phyloP scores from a whole-genome alignment of 2,797 vertebrate species.

The Etheostoma perlongum region DNA sequence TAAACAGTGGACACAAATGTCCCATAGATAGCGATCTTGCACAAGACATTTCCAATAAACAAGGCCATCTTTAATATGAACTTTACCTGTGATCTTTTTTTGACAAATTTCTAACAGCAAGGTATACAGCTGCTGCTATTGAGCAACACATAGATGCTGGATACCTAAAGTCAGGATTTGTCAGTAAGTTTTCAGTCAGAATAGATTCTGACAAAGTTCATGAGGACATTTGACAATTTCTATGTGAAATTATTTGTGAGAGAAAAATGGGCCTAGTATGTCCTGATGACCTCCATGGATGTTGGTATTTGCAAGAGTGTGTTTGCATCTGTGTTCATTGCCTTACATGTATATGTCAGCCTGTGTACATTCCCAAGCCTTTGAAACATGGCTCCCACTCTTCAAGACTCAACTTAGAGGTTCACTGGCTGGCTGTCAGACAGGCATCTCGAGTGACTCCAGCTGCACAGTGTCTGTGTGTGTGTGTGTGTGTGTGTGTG shows the following conservation, averaged over 20 bases:
- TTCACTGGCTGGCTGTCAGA: slow-evolving; percentile 53
- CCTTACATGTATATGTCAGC: slow-evolving; percentile 40
- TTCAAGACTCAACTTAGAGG: slow-evolving; percentile 10
- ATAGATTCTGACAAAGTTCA: not conserved
- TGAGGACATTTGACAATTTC: slow-evolving; percentile 5
- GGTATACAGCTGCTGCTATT: not conserved
- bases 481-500: slow-evolving; percentile 27
- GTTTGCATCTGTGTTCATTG: slow-evolving; percentile 19
- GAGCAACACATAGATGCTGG: not conserved
- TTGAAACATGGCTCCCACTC: slow-evolving; percentile 32
- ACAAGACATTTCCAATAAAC: slow-evolving; percentile 30
- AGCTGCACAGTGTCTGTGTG: slow-evolving; percentile 60
- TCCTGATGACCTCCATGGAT: slow-evolving; percentile 19
- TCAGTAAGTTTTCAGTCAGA: not conserved
- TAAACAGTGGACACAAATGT: slow-evolving; percentile 37
- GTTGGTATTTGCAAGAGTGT: slow-evolving; percentile 6
- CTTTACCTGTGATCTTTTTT: slow-evolving; percentile 10
- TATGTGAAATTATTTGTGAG: not conserved
- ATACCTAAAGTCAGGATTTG: not conserved
- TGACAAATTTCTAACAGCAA: not conserved
- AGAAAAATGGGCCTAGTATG: not conserved
- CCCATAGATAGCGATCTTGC: slow-evolving; percentile 23
- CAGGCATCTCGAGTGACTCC: slow-evolving; percentile 68
- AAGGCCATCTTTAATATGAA: not conserved
- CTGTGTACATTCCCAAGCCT: slow-evolving; percentile 57